These are phyloP conservation scores for Vombatus ursinus DNA, from an alignment of 2,113 vertebrate species.

Conservation along the genomic window DNA sequence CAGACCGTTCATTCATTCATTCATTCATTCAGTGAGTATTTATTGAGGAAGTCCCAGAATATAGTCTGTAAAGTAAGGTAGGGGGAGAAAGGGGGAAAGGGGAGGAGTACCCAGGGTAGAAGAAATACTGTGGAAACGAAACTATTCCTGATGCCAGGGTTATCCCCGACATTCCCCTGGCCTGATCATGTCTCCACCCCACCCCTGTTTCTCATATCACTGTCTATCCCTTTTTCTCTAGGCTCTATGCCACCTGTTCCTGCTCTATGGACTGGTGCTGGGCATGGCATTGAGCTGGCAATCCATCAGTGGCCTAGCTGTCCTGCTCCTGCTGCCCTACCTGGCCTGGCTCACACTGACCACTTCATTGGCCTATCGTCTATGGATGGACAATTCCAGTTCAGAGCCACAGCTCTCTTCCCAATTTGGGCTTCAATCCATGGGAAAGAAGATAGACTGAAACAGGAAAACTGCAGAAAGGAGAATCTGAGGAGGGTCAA, in stretches of 20 bases:
- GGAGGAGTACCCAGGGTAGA: too few relatives aligned
- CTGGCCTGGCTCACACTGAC: conserved; percentile 92
- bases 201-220: not conserved
- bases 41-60: accelerated
- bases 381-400: conserved; percentile 91
- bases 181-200: not conserved
- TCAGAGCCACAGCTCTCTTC: not conserved
- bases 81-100: too few relatives aligned
- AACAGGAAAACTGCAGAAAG: not conserved
- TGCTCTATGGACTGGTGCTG: conserved; percentile 85
- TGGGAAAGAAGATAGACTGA: conserved; percentile 17
- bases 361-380: conserved; percentile 86
- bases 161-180: not conserved
- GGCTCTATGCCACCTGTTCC: conserved; percentile 86
- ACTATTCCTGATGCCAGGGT: not conserved
- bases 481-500: not conserved
- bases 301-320: conserved; percentile 86
- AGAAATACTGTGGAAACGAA: not conserved
- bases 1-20: too few relatives aligned
- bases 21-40: not conserved
- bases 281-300: conserved; percentile 89
- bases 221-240: conserved; percentile 63
- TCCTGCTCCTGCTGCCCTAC: conserved; percentile 90
- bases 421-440: not conserved
- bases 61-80: not conserved